Evolutionary conservation across 2,888 invertebrate species (phyloP), one percentile per base, ranked within the genome.

Genomic region (Eueremaeus valkanovi): DNA sequence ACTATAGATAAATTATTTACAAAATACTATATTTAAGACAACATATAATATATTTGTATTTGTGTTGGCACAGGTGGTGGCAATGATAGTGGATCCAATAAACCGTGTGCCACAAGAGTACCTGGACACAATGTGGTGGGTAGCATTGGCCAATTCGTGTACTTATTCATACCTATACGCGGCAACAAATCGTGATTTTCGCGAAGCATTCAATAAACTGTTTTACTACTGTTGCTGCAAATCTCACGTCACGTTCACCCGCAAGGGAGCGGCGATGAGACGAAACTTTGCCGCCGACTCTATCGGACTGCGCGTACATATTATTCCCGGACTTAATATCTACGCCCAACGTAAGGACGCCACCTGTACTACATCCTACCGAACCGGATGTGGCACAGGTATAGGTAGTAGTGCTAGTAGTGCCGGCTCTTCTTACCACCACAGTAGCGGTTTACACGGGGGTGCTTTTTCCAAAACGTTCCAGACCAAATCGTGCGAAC

Each of bases 221-320:
- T 92, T 91, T 81, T 89, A 90, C 81, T 92, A 92, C 81, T 91
- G 91, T 81, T 91, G 89, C 82, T 92, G 91, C 84, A 92, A 91
- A 83, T 90, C 88, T 11, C 88, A 89, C 6, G 88, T 89, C 31
- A 87, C 89, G 1, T 89, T 89, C 79, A 87, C 88, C 31, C 76
- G 81, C 27, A 78, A 81, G 36, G 79, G 75, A 27, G 83, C 90
- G 51, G 80, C 81, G 5, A 61, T 73, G 40, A 68, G 77, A 24
- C 63, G 79, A 16, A 45, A 68, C 6, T 61, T 76, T 1, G 61
- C 72, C n/a, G 74, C 21, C 31, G 70, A 75, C 16, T 42, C 72
- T 0, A 75, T 74, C 21, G 77, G 77, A 11, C 63, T n/a, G 83
- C 88, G 79, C 36, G 90, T 91, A 9, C 91, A 91, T 82, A 90